These are phyloP conservation scores for Drosophila stalkeri DNA, from an alignment of 2,888 invertebrate species.

Conservation along the genomic window DNA sequence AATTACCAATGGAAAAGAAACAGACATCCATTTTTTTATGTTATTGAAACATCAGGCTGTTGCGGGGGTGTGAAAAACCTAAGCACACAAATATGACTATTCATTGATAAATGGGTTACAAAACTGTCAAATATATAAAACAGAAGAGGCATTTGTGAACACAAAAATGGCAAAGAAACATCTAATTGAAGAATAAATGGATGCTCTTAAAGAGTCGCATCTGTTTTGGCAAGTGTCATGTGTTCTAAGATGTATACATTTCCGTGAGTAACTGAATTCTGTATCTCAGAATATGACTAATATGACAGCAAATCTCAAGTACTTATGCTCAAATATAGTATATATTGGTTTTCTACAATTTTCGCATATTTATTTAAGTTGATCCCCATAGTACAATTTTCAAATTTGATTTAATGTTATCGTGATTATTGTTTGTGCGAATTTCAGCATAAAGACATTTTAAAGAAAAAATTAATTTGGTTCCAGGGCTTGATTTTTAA, in stretches of 20 bases:
- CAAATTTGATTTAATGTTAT: too few relatives aligned
- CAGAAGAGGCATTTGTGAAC: not conserved
- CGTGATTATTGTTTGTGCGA: too few relatives aligned
- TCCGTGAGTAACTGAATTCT: not conserved
- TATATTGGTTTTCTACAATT: not conserved
- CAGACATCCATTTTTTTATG: conserved; percentile 1
- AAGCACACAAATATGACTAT: conserved; percentile 6
- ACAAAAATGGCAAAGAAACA: conserved; percentile 13
- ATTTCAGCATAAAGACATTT: not conserved
- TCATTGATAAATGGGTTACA: conserved; percentile 11
- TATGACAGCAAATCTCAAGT: not conserved
- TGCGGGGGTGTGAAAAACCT: conserved; percentile 15
- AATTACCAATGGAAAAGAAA: conserved; percentile 3
- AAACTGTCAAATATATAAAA: conserved; percentile 27
- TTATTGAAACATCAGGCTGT: not conserved
- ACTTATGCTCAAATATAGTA: not conserved
- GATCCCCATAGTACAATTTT: too few relatives aligned
- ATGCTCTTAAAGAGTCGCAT: not conserved
- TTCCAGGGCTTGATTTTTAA: not conserved
- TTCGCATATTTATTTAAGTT: too few relatives aligned
- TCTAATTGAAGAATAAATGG: conserved; percentile 1
- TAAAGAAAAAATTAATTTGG: not conserved
- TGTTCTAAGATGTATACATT: conserved; percentile 1
- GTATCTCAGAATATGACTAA: not conserved
- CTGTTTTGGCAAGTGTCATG: not conserved